Conservation (phyloP, 1,140 invertebrate species). For the silkworm (Bombyx mori) region DNA sequence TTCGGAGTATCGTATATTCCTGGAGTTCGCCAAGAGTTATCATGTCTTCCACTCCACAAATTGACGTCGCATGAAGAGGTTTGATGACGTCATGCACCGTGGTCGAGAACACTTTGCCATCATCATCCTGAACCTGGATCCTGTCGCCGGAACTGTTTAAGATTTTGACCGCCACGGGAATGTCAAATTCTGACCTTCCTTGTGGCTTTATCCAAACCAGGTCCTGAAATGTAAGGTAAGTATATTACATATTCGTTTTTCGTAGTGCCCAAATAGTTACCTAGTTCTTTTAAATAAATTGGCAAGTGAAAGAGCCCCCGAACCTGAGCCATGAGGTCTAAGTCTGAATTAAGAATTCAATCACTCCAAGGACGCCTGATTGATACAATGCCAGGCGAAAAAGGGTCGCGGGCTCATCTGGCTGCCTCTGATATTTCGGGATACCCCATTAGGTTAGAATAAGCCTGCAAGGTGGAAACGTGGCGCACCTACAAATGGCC, state of each 20-base stretch:
- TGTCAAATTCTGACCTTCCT: slow-evolving; percentile 81
- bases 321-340: no score
- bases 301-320: no score
- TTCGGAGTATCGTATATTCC: slow-evolving; percentile 92
- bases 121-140: slow-evolving; percentile 85
- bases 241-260: not conserved
- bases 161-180: slow-evolving; percentile 87
- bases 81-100: slow-evolving; percentile 76
- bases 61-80: slow-evolving; percentile 88
- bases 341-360: no score
- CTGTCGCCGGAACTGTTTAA: slow-evolving; percentile 83
- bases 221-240: slow-evolving; percentile 62
- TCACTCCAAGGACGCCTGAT: no score
- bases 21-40: slow-evolving; percentile 93
- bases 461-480: no score
- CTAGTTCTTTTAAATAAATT: no score
- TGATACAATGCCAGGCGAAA: no score
- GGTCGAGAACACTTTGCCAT: slow-evolving; percentile 76
- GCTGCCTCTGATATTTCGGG: no score
- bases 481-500: no score
- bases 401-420: no score
- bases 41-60: slow-evolving; percentile 94
- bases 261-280: no score
- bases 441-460: no score
- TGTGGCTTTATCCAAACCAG: slow-evolving; percentile 89